These are phyloP conservation scores for Carposina sasakii DNA, from an alignment of 1,140 invertebrate genomes.

Conservation along the genomic window DNA sequence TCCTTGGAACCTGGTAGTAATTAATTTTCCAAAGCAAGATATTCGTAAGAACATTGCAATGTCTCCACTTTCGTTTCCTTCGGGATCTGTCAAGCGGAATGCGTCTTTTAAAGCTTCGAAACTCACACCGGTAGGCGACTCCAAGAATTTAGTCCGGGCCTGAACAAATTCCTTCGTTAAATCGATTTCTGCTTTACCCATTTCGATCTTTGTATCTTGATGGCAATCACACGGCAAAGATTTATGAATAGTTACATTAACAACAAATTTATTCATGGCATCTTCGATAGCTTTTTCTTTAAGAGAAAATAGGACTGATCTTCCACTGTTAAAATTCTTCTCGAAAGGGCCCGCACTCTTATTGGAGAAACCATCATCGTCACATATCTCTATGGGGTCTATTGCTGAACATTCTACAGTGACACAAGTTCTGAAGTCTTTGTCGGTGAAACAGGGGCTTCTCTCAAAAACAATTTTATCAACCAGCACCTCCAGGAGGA, in stretches of 20 bases:
- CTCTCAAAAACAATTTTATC: slow-evolving; percentile 68
- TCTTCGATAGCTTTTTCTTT: slow-evolving; percentile 60
- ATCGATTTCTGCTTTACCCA: slow-evolving; percentile 58
- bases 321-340: slow-evolving; percentile 69
- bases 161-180: slow-evolving; percentile 65
- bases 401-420: slow-evolving; percentile 68
- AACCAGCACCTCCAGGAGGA: slow-evolving; percentile 73
- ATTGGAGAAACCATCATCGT: slow-evolving; percentile 57
- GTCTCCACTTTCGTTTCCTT: slow-evolving; percentile 63
- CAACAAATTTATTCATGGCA: slow-evolving; percentile 55
- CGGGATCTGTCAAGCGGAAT: slow-evolving; percentile 69
- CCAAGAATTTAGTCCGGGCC: slow-evolving; percentile 52
- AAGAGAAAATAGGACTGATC: slow-evolving; percentile 73
- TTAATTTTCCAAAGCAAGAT: slow-evolving; percentile 78
- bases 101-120: slow-evolving; percentile 74
- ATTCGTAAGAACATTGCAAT: slow-evolving; percentile 73
- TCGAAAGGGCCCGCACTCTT: slow-evolving; percentile 41
- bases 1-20: slow-evolving; percentile 77
- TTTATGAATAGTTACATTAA: slow-evolving; percentile 49
- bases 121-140: slow-evolving; percentile 46
- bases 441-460: slow-evolving; percentile 57
- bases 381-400: slow-evolving; percentile 71
- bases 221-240: slow-evolving; percentile 56
- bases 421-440: slow-evolving; percentile 69
- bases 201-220: slow-evolving; percentile 53